Evolutionary conservation across 1,140 invertebrate genomes (phyloP), one percentile per base, ranked within the genome.

Genomic region (Fopius arisanus): DNA sequence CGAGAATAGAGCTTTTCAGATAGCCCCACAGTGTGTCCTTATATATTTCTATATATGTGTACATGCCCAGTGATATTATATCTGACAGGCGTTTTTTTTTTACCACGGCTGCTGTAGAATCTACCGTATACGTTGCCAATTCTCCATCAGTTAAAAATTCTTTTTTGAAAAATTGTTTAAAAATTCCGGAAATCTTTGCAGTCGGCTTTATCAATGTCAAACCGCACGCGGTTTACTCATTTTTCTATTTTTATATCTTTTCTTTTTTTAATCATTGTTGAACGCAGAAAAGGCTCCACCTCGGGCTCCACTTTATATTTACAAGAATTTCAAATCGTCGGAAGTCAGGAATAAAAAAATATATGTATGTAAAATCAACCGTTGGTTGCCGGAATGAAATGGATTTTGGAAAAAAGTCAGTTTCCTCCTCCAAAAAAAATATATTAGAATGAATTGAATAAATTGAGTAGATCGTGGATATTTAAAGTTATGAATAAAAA

Each of bases 1-100:
- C 74, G 74, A 78, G 80, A 81, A 75, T 78, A 59, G 72, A 74
- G 66, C 21, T 48, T 73, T 41, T 59, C 51, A 73, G 23, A 73
- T 68, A 65, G 26, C 26, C 29, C 28, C 62, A 31, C 43, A 7
- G n/a, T 65, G 29, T 33, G 29, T 65, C 28, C 62, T 29, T 33
- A 65, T 65, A 65, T 65, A 31, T 65, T 31, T 31, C n/a, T 31
- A 65, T 16, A 65, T 65, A 65, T 65, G 26, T 26, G 23, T 59
- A 28, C 23, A 59, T 59, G 26, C 26, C 54, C 23, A 28, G 54
- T 59, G 28, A 65, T 65, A 65, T 65, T 67, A 73, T 62, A 73
- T 68, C 66, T 63, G 72, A 73, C 66, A 68, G 67, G 72, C 66
- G n/a, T 73, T 68, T 73, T 48, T 48, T 37, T 73, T 48, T 48